Evolutionary conservation across 2,797 vertebrate species (phyloP).

Genomic region (Crenichthys baileyi): DNA sequence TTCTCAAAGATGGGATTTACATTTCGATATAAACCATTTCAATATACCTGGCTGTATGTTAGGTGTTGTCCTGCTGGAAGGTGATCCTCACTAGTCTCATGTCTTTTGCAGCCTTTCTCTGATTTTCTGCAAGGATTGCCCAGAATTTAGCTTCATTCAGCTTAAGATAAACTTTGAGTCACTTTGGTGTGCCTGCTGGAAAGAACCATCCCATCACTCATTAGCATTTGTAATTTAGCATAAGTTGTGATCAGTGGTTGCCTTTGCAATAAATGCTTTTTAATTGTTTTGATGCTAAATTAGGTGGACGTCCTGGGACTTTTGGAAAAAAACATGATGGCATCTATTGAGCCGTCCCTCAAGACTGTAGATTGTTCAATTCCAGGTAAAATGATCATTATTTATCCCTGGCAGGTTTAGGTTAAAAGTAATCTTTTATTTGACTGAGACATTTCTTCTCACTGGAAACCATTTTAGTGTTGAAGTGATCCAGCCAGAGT

Average conservation of each 20-base stretch:
- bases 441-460: background rate
- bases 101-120: background rate
- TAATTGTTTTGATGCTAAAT: conserved; percentile 10
- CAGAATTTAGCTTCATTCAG: background rate
- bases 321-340: background rate
- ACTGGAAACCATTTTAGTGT: background rate
- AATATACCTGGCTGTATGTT: too few relatives aligned
- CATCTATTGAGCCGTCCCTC: conserved; percentile 39
- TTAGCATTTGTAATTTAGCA: background rate
- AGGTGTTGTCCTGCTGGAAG: too few relatives aligned
- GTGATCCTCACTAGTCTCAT: too few relatives aligned
- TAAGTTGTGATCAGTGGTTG: background rate
- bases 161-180: background rate
- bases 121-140: background rate
- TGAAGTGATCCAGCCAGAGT: background rate
- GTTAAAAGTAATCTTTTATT: background rate
- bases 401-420: background rate
- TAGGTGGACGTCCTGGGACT: conserved; percentile 1
- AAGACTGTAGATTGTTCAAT: background rate
- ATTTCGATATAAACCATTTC: too few relatives aligned
- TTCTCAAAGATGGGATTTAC: too few relatives aligned
- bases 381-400: conserved; percentile 42
- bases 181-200: background rate
- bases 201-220: background rate
- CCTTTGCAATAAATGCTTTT: background rate